Evolutionary conservation across 2,113 vertebrate species (phyloP).

Genomic region (Plestiodon gilberti): DNA sequence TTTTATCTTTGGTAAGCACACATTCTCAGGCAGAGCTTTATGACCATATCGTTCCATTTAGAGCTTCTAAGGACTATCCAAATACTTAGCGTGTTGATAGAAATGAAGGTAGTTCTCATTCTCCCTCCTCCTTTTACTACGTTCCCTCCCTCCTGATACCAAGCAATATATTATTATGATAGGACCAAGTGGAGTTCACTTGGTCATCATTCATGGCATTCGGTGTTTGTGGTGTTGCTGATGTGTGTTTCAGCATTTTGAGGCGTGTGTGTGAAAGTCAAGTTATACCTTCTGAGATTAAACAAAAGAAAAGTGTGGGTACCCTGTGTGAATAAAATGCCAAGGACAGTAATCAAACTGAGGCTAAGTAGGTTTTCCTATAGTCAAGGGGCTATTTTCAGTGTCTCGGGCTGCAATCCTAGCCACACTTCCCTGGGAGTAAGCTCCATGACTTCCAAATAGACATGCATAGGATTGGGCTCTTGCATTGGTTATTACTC

Average conservation of each 20-base stretch:
- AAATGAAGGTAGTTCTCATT: constrained; percentile 51
- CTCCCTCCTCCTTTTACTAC: constrained; percentile 35
- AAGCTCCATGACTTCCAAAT: too few relatives aligned
- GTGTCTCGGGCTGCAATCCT: background rate
- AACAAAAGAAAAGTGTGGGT: too few relatives aligned
- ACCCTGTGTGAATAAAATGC: background rate
- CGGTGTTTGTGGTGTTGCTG: background rate
- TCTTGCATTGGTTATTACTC: too few relatives aligned
- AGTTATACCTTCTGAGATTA: too few relatives aligned
- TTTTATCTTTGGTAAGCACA: background rate
- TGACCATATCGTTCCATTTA: background rate
- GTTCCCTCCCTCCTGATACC: constrained; percentile 5
- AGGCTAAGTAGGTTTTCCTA: background rate
- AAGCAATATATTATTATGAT: background rate
- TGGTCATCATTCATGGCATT: background rate
- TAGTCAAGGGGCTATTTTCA: background rate
- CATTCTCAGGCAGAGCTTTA: background rate
- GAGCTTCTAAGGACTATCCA: background rate
- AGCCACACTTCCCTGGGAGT: too few relatives aligned
- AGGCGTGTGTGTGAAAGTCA: too few relatives aligned
- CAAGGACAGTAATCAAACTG: background rate
- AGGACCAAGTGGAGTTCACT: background rate
- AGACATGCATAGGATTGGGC: too few relatives aligned
- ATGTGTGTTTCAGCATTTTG: too few relatives aligned
- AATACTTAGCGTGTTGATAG: background rate